These are phyloP conservation scores for Clarias laeviceps DNA, from an alignment of 2,797 vertebrate species.

Conservation along the genomic window DNA sequence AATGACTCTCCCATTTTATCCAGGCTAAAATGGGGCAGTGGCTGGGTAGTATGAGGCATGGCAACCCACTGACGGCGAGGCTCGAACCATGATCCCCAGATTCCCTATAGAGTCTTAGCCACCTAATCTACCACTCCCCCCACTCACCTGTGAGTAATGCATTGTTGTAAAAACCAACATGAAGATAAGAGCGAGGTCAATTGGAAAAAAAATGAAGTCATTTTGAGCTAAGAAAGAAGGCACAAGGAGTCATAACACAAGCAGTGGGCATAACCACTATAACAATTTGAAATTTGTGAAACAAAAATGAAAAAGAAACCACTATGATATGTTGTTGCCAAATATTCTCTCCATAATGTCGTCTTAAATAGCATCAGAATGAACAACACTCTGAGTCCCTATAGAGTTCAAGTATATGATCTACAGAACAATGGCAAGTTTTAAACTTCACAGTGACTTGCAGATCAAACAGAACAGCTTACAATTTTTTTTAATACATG, in stretches of 20 bases:
- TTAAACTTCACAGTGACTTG: conserved; percentile 21
- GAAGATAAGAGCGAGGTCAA: background rate
- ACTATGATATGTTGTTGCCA: background rate
- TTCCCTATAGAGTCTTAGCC: too few species aligned
- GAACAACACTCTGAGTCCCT: background rate
- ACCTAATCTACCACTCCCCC: too few species aligned
- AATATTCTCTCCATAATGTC: conserved; percentile 7
- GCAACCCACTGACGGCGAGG: too few species aligned
- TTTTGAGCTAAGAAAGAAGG: background rate
- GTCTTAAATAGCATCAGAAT: conserved; percentile 19
- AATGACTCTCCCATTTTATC: too few species aligned
- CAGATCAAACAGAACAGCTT: conserved; percentile 23
- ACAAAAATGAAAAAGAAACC: background rate
- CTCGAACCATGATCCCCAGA: too few species aligned
- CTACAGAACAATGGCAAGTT: conserved; percentile 24
- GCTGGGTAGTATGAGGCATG: too few species aligned
- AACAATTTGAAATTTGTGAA: background rate
- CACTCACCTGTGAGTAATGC: too few species aligned
- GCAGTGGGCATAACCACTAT: background rate
- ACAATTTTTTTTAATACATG: conserved; percentile 3
- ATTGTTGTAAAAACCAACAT: background rate
- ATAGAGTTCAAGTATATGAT: conserved; percentile 16
- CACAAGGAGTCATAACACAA: background rate
- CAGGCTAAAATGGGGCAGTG: too few species aligned
- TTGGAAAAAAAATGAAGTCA: background rate